Evolutionary conservation across 2,888 invertebrate genomes (phyloP).

Genomic region (Eurytoma adleriae): DNA sequence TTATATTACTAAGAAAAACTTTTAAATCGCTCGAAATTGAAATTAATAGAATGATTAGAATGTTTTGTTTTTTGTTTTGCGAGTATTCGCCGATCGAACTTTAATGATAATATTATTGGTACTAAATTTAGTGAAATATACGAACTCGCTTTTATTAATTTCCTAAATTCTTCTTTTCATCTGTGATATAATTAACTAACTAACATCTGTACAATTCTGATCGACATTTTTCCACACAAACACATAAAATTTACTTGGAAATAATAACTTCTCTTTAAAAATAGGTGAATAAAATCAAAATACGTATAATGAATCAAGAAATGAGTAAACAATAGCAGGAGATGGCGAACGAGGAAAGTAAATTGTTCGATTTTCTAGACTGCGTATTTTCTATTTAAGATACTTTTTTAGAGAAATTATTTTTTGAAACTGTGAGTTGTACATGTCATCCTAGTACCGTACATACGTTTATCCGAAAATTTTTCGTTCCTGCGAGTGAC

Average conservation of each 20-base stretch:
- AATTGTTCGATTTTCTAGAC: slow-evolving; percentile 36
- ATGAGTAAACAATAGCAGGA: not conserved
- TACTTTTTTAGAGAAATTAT: slow-evolving; percentile 46
- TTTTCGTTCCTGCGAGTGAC: slow-evolving; percentile 36
- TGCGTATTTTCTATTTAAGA: slow-evolving; percentile 28
- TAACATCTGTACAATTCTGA: too few relatives aligned
- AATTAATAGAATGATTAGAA: not conserved
- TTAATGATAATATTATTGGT: not conserved
- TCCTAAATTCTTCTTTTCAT: too few relatives aligned
- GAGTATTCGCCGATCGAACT: too few relatives aligned
- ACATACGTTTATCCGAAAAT: slow-evolving; percentile 10
- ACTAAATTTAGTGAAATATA: not conserved
- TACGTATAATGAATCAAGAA: too few relatives aligned
- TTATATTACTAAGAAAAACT: slow-evolving; percentile 17
- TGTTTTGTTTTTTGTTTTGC: too few relatives aligned
- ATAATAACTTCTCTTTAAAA: too few relatives aligned
- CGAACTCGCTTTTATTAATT: too few relatives aligned
- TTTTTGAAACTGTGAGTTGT: slow-evolving; percentile 44
- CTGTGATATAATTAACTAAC: too few relatives aligned
- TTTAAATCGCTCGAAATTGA: slow-evolving; percentile 10
- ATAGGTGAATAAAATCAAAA: too few relatives aligned
- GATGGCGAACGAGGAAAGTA: not conserved
- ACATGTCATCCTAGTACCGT: not conserved
- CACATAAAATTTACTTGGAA: too few relatives aligned
- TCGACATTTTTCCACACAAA: too few relatives aligned